Conservation (phyloP, 2,888 invertebrate genomes). For the Patella pellucida region DNA sequence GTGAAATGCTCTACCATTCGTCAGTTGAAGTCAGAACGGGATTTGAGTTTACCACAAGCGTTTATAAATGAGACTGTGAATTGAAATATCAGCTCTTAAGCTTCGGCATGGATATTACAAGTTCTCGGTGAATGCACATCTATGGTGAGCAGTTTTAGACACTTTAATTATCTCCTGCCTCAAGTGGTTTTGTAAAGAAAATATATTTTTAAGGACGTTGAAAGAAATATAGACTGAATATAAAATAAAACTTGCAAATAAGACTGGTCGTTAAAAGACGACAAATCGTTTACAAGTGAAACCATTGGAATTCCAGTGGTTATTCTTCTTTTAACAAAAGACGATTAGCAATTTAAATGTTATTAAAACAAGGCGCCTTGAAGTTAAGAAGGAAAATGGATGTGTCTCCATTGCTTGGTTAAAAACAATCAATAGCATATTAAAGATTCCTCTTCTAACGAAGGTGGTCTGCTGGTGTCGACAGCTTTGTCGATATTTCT, state of each 20-base stretch:
- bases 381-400: slow-evolving; percentile 1
- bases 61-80: neutral
- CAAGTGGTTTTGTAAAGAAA: too few species aligned
- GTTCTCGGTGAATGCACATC: too few species aligned
- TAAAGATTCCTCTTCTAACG: neutral
- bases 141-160: too few species aligned
- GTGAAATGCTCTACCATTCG: neutral
- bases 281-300: too few species aligned
- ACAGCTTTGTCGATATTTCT: slow-evolving; percentile 10
- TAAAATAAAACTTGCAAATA: too few species aligned
- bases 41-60: neutral
- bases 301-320: too few species aligned
- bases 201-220: too few species aligned
- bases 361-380: neutral
- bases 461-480: neutral
- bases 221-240: too few species aligned
- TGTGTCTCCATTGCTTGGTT: neutral
- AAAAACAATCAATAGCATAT: slow-evolving; percentile 6
- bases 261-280: too few species aligned
- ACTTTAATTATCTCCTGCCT: too few species aligned
- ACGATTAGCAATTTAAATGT: neutral
- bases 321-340: neutral
- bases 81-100: too few species aligned
- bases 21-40: neutral
- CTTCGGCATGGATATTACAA: too few species aligned